These are phyloP conservation scores for Uloborus diversus DNA, from an alignment of 1,140 invertebrate species.

Conservation along the genomic window DNA sequence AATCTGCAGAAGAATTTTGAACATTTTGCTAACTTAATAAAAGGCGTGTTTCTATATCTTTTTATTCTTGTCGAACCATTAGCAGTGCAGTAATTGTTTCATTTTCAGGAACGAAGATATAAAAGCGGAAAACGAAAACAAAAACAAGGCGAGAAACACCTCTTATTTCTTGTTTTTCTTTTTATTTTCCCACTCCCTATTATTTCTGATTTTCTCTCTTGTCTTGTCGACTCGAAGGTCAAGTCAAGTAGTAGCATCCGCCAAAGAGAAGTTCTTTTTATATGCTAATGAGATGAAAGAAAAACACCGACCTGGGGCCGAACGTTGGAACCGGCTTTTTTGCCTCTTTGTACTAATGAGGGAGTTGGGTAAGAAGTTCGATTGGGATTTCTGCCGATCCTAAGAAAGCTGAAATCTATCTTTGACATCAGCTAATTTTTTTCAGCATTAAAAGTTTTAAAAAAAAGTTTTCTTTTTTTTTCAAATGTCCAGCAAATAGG, in stretches of 20 bases:
- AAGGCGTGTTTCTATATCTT: slow-evolving; percentile 26
- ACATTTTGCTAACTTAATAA: too few species aligned
- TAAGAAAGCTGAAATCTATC: neutral
- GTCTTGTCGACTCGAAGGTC: slow-evolving; percentile 20
- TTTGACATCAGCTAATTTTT: too few species aligned
- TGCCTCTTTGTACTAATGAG: neutral
- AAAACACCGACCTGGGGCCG: neutral
- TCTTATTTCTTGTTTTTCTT: neutral
- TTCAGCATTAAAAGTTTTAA: too few species aligned
- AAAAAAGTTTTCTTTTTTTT: too few species aligned
- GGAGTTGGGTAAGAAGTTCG: neutral
- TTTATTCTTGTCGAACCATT: too few species aligned
- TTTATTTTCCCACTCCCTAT: neutral
- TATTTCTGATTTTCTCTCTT: neutral
- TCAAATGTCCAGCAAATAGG: too few species aligned
- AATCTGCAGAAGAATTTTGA: too few species aligned
- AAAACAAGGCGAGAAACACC: slow-evolving; percentile 23
- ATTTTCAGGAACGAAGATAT: slow-evolving; percentile 30
- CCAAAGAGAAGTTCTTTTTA: slow-evolving; percentile 26
- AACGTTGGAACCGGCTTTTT: neutral
- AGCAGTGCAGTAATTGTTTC: slow-evolving; percentile 27
- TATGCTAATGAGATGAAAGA: slow-evolving; percentile 37
- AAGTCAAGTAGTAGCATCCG: neutral
- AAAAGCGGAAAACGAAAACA: slow-evolving; percentile 22
- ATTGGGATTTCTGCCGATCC: neutral